These are phyloP conservation scores for Homalodisca vitripennis DNA, from an alignment of 1,140 invertebrate genomes.

Conservation along the genomic window DNA sequence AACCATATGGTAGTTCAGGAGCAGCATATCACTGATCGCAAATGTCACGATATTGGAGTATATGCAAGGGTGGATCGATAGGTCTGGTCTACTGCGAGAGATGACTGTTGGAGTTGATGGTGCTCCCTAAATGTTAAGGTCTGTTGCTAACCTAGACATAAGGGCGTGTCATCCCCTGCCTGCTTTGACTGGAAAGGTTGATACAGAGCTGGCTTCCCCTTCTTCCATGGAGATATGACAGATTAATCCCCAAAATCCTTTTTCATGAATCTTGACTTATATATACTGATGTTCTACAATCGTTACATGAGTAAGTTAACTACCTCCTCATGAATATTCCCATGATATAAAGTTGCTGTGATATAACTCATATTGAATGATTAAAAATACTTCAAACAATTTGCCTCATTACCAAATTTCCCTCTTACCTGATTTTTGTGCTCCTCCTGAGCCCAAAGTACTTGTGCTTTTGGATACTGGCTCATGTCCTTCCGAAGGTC, in stretches of 20 bases:
- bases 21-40: too few species aligned
- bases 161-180: too few species aligned
- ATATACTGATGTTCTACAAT: neutral
- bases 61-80: too few species aligned
- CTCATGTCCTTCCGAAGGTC: conserved; percentile 63
- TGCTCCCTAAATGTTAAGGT: too few species aligned
- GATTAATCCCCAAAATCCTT: neutral
- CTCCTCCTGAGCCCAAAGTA: conserved; percentile 86
- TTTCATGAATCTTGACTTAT: neutral
- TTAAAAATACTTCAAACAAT: neutral
- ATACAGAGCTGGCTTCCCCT: too few species aligned
- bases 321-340: neutral
- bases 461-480: conserved; percentile 69
- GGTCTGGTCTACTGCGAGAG: too few species aligned
- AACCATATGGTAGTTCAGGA: too few species aligned
- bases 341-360: neutral
- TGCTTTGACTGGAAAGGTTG: too few species aligned
- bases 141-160: too few species aligned
- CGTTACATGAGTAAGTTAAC: neutral
- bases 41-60: too few species aligned
- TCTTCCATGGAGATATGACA: too few species aligned
- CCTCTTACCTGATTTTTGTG: conserved; percentile 64
- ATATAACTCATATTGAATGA: neutral
- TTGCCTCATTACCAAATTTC: neutral
- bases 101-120: too few species aligned